phyloP scores from a whole-genome alignment of 2,797 vertebrate species.

The Hydrocynus forskahlii region DNA sequence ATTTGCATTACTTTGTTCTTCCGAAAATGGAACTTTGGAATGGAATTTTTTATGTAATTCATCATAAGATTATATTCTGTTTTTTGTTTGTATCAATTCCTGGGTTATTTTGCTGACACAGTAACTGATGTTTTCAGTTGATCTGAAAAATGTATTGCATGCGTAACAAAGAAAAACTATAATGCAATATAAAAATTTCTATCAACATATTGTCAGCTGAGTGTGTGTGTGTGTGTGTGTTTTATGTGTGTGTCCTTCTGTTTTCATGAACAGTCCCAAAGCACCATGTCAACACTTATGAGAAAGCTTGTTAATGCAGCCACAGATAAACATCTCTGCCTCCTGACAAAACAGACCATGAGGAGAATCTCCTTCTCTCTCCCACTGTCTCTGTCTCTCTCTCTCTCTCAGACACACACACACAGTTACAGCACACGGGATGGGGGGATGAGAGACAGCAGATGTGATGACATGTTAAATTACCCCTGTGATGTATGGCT shows the following conservation, averaged over 20 bases:
- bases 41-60: too few species aligned
- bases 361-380: constrained; percentile 17
- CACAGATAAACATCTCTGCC: constrained; percentile 37
- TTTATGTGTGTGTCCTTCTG: background rate
- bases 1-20: too few species aligned
- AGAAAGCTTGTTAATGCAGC: constrained; percentile 36
- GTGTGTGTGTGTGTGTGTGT: background rate
- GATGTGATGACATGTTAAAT: constrained; percentile 93
- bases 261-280: constrained; percentile 23
- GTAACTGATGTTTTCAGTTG: too few species aligned
- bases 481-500: constrained; percentile 93
- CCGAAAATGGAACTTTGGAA: too few species aligned
- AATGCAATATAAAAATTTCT: too few species aligned
- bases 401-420: constrained; percentile 28
- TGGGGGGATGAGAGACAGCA: constrained; percentile 81
- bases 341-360: constrained; percentile 42
- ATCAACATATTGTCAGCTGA: too few species aligned
- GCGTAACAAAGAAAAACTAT: too few species aligned
- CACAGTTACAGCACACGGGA: constrained; percentile 55
- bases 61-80: too few species aligned
- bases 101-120: too few species aligned
- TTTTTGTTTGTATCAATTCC: too few species aligned
- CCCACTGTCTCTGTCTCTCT: background rate
- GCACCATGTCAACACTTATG: constrained; percentile 26
- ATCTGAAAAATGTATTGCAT: too few species aligned